Conservation (phyloP, 1,140 invertebrate genomes). For the Aphidius ervi region DNA sequence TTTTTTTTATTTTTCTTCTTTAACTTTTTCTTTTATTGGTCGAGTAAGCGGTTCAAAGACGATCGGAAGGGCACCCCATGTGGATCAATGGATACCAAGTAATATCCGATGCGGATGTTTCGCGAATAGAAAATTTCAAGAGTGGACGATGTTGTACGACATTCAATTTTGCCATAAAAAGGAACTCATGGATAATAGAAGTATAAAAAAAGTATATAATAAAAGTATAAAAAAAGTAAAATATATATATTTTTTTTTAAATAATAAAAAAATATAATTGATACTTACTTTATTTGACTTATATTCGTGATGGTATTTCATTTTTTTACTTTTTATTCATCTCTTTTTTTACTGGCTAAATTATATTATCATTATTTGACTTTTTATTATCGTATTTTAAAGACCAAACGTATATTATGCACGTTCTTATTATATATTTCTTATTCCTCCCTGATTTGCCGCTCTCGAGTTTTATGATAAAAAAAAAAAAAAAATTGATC, state of each 20-base stretch:
- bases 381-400: no score
- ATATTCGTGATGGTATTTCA: no score
- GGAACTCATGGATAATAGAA: no score
- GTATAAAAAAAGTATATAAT: no score
- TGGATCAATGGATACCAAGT: slow-evolving; percentile 11
- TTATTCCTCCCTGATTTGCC: neutral
- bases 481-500: slow-evolving; percentile 1
- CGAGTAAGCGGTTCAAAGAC: slow-evolving; percentile 23
- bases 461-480: slow-evolving; percentile 11
- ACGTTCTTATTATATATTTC: slow-evolving; percentile 1
- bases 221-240: no score
- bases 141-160: slow-evolving; percentile 4
- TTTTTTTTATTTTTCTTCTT: neutral
- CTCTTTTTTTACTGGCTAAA: no score
- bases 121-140: slow-evolving; percentile 13
- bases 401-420: neutral
- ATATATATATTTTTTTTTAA: no score
- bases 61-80: slow-evolving; percentile 15
- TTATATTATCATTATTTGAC: no score
- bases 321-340: no score
- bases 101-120: slow-evolving; percentile 23
- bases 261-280: no score
- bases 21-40: slow-evolving; percentile 24
- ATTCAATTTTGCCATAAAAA: neutral
- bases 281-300: no score